A percentile compares a stretch with the other conserved stretches of the same genome.
Conservation (phyloP, 2,888 invertebrate species). For the Dryadula phaetusa region DNA sequence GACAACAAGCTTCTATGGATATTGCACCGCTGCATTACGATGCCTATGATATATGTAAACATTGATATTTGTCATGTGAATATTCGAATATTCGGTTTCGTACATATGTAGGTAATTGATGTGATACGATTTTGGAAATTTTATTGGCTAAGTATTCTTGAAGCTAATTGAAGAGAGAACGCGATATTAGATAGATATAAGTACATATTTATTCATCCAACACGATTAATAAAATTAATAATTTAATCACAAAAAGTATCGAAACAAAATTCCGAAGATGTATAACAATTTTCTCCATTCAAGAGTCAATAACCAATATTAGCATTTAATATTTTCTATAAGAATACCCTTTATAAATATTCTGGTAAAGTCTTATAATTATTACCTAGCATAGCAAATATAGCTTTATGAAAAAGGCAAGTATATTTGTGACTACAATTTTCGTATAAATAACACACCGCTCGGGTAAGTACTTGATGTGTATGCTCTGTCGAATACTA, state of each 20-base stretch:
- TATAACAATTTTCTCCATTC: not conserved
- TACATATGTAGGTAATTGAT: not conserved
- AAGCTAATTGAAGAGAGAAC: conserved; percentile 1
- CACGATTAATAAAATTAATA: not conserved
- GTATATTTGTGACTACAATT: conserved; percentile 12
- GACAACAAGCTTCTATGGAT: too few relatives aligned
- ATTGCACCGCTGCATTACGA: too few relatives aligned
- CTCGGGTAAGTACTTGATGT: conserved; percentile 6
- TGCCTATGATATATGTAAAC: not conserved
- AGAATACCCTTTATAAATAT: not conserved
- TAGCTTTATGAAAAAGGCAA: not conserved
- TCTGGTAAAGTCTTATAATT: not conserved
- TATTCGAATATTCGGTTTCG: not conserved
- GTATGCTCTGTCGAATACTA: conserved; percentile 21
- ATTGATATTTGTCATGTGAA: not conserved
- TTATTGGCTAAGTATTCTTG: not conserved
- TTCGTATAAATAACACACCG: conserved; percentile 19
- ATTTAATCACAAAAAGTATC: not conserved
- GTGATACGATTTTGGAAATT: not conserved
- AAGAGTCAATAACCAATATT: not conserved
- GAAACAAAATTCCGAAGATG: too few relatives aligned
- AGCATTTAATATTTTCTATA: not conserved
- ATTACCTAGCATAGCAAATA: not conserved
- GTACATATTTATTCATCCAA: too few relatives aligned
- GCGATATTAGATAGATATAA: not conserved